A percentile compares a stretch with the other conserved stretches of the same genome.
Conservation (phyloP, 2,113 vertebrate genomes). For the Lophochroa leadbeateri region DNA sequence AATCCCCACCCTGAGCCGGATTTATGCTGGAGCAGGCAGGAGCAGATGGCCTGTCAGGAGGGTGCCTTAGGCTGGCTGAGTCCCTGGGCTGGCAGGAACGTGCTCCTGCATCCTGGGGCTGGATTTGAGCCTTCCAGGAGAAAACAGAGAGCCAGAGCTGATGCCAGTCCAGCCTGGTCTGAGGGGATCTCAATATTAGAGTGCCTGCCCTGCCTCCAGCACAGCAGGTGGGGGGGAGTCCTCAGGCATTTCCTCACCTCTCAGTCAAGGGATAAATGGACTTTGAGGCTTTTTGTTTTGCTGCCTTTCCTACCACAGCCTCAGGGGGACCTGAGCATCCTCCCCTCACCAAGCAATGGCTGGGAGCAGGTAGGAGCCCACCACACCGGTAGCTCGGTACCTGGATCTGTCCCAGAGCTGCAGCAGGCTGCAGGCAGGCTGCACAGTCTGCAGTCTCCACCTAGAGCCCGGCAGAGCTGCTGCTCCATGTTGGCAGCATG, state of each 20-base stretch:
- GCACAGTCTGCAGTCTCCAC: constrained; percentile 54
- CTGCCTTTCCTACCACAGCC: not conserved
- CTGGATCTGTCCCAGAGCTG: not conserved
- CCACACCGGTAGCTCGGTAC: not conserved
- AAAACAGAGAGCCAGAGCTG: not conserved
- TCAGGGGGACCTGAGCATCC: not conserved
- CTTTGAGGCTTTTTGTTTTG: not conserved
- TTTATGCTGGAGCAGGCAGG: not conserved
- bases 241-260: not conserved
- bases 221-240: rapidly evolving
- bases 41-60: constrained; percentile 24
- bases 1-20: not conserved
- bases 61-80: not conserved
- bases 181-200: not conserved
- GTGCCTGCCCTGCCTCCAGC: rapidly evolving
- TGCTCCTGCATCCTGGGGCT: not conserved
- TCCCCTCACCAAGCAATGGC: not conserved
- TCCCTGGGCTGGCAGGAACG: not conserved
- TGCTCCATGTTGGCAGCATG: rapidly evolving
- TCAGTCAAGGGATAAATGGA: not conserved
- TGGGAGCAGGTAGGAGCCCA: not conserved
- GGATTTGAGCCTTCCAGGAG: not conserved
- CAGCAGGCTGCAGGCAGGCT: not conserved
- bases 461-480: constrained; percentile 33
- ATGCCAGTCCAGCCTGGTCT: not conserved